Evolutionary conservation across 2,113 vertebrate species (phyloP), one percentile per base, ranked within the genome.

Genomic region (Pseudonaja textilis): DNA sequence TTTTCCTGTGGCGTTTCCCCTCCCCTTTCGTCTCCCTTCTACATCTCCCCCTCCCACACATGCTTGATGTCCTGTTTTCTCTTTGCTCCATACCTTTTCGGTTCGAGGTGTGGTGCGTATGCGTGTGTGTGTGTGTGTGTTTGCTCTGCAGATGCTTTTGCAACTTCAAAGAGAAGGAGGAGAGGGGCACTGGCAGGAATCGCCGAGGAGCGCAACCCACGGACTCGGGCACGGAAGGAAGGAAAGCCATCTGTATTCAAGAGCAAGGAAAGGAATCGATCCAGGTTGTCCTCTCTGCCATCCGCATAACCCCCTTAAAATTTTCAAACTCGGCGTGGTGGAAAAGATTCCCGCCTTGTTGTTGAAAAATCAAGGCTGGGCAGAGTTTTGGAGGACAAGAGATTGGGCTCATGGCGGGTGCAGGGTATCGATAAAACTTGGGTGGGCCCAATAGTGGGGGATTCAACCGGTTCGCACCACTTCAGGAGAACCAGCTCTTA

Each of bases 131-230:
- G 52, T 54, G 64, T 14, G 61, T 25, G 39, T n/a, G 42, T 88
- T 88, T 92, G 29, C 18, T 26, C n/a, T 59, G 74, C 50, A 7
- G 81, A 54, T 22, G 29, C 3, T 56, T 25, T 10, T 92, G 59
- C 14, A 18, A 18, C 55, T 87, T 87, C 55, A 87, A 25, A 29
- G 8, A 39, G 29, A 61, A 34, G 74, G 12, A 42, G 57, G 55
- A 26, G 55, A 26, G 1, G 92, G 89, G 20, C n/a, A 55, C 23
- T 29, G 42, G 85, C 74, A 6, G 90, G n/a, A 39, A 59, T 88
- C 5, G 0, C 52, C 2, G 61, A 34, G 64, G 0, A 42, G 5
- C 0, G 26, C 47, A 20, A 1, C 8, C 61, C 61, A 10, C 25
- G 3, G 61, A n/a, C 29, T n/a, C 23, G 1, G 90, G 85, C 18